Evolutionary conservation across 2,113 vertebrate species (phyloP).

Genomic region (Rattus norvegicus): DNA sequence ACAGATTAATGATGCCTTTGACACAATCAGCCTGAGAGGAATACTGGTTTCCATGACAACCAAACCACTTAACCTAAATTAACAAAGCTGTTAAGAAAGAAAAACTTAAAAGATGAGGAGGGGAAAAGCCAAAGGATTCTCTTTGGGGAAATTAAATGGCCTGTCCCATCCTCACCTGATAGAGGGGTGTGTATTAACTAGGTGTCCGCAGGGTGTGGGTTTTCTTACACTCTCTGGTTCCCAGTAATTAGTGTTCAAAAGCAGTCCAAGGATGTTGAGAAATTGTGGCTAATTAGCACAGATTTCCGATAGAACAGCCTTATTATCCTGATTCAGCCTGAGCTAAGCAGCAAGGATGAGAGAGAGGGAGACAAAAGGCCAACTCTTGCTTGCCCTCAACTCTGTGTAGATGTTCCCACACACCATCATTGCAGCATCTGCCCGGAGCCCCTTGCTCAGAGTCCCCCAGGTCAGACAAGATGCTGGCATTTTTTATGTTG

Average conservation of each 20-base stretch:
- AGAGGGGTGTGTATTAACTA: conserved; percentile 40
- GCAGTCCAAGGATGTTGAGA: conserved; percentile 79
- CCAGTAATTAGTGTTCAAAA: conserved; percentile 82
- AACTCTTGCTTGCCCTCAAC: conserved; percentile 17
- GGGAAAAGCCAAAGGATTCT: conserved; percentile 64
- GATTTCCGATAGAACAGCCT: conserved; percentile 72
- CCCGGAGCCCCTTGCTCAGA: background rate
- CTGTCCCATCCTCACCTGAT: conserved; percentile 48
- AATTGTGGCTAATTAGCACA: conserved; percentile 83
- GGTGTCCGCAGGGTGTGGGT: conserved; percentile 74
- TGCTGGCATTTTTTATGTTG: background rate
- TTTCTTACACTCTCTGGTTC: conserved; percentile 83
- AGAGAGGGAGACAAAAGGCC: conserved; percentile 48
- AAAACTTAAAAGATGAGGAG: conserved; percentile 75
- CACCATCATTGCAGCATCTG: background rate
- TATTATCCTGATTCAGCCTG: conserved; percentile 44
- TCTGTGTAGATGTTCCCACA: background rate
- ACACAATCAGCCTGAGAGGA: conserved; percentile 77
- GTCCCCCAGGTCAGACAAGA: background rate
- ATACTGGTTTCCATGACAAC: conserved; percentile 78
- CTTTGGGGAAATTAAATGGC: conserved; percentile 74
- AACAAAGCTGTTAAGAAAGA: conserved; percentile 78
- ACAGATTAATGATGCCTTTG: conserved; percentile 80
- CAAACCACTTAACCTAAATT: conserved; percentile 80
- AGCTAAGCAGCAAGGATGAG: conserved; percentile 55